Conservation (phyloP, 2,113 vertebrate genomes). For the Lasiurus borealis region DNA sequence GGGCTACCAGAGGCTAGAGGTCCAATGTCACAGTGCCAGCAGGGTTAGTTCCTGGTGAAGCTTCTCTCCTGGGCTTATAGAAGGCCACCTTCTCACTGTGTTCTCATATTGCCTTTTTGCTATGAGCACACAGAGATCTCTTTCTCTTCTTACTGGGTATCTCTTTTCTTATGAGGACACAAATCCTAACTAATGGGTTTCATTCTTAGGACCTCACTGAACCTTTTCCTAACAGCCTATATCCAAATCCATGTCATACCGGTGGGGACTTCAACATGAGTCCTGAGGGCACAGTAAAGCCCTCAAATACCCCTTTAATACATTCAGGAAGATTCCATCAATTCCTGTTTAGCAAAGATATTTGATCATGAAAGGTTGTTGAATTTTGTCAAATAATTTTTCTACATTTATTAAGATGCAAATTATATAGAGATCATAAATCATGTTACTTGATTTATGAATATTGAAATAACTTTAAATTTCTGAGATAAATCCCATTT, state of each 20-base stretch:
- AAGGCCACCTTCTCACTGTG: neutral
- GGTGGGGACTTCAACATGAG: neutral
- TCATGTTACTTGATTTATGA: neutral
- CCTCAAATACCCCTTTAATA: neutral
- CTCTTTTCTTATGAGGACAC: neutral
- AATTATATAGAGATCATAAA: neutral
- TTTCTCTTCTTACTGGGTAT: neutral
- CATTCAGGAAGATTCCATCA: neutral
- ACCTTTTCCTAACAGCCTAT: neutral
- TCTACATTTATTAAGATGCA: neutral
- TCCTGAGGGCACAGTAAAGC: neutral
- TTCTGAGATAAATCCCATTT: neutral
- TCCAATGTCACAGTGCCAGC: neutral
- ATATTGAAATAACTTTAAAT: conserved; percentile 12
- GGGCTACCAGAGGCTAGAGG: neutral
- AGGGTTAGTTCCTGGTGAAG: neutral
- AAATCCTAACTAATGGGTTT: neutral
- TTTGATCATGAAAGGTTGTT: neutral
- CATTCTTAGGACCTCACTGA: neutral
- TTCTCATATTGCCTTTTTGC: neutral
- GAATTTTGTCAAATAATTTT: neutral
- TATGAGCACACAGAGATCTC: neutral
- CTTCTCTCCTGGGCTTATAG: neutral
- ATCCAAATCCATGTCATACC: neutral
- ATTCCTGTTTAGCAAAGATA: neutral